Conservation (phyloP, 2,888 invertebrate genomes). For the Cosmopolites sordidus region DNA sequence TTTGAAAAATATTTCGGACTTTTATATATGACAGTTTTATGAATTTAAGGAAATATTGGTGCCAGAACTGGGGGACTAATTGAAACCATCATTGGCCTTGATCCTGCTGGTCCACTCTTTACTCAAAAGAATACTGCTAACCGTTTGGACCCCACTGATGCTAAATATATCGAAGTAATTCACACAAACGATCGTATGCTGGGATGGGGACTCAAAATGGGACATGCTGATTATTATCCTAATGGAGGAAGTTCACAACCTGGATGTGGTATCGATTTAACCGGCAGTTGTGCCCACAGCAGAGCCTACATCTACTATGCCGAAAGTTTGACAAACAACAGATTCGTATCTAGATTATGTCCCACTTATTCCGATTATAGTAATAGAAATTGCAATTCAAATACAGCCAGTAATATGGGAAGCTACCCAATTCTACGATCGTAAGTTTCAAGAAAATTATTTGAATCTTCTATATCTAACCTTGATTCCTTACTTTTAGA, state of each 20-base stretch:
- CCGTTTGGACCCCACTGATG: slow-evolving; percentile 41
- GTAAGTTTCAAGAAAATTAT: slow-evolving; percentile 8
- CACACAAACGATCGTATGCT: slow-evolving; percentile 38
- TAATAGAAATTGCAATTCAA: slow-evolving; percentile 24
- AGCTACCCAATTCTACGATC: slow-evolving; percentile 18
- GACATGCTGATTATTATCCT: slow-evolving; percentile 43
- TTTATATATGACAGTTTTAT: not conserved
- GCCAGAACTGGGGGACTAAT: slow-evolving; percentile 29
- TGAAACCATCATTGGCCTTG: slow-evolving; percentile 40
- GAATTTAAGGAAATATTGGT: slow-evolving; percentile 27
- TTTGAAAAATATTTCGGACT: not conserved
- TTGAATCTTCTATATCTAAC: not conserved
- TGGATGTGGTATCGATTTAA: slow-evolving; percentile 41
- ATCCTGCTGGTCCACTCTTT: slow-evolving; percentile 42
- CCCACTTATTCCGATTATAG: slow-evolving; percentile 11
- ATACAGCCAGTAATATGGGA: slow-evolving; percentile 26
- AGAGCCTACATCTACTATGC: slow-evolving; percentile 48
- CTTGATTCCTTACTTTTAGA: slow-evolving; percentile 28
- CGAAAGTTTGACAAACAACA: slow-evolving; percentile 43
- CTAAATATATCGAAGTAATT: slow-evolving; percentile 41
- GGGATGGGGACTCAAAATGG: slow-evolving; percentile 33
- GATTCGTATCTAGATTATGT: slow-evolving; percentile 13
- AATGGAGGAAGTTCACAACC: slow-evolving; percentile 43
- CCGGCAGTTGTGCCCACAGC: slow-evolving; percentile 47
- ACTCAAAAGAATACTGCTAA: slow-evolving; percentile 30